Base-by-base conservation (phyloP, 2,888 invertebrate genomes). In the Lacanobia wlatinum region DNA sequence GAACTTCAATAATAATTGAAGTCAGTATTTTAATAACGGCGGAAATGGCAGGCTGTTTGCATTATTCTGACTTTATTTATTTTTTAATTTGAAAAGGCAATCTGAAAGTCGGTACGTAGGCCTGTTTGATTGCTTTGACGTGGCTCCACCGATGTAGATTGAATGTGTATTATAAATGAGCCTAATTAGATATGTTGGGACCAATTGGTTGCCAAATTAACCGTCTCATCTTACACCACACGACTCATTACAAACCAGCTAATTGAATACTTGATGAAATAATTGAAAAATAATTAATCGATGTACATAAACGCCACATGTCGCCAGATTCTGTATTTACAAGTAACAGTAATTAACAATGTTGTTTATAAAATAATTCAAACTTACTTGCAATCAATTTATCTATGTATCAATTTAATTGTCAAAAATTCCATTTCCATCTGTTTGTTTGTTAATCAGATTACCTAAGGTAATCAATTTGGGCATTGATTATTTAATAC, bases 371-470 rank as follows among this genome's bases (percentile, higher is more conserved):
- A 52, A 21, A 65, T 56, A 38, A 65, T 64, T 23, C 50, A 9
- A 52, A 28, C 43, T 38, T 16, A 38, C 16, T 50, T 56, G 34
- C 34, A 59, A 70, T 63, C 53, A 48, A 77, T 46, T 66, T 38
- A 78, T 46, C n/a, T n/a, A n/a, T n/a, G n/a, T n/a, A 70, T 63
- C 53, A 48, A 77, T 46, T 66, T 38, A 78, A 38, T 67, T 52
- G 1, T 1, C 18, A n/a, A 52, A 58, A 23, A 23, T 43, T 50
- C 5, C 43, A 48, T 28, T 61, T 38, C 9, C n/a, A 50, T 70
- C 10, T 46, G 69, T 61, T 53, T 55, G 43, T 43, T 23, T n/a
- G 43, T 23, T 28, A 38, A 28, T 55, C 6, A 21, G 21, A 59
- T 70, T 71, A 43, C 28, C 21, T n/a, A n/a, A n/a, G n/a, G 9